A percentile compares a stretch with the other conserved stretches of the same genome.
Evolutionary conservation across 2,888 invertebrate species (phyloP).

Genomic region (Thelaira solivaga): DNA sequence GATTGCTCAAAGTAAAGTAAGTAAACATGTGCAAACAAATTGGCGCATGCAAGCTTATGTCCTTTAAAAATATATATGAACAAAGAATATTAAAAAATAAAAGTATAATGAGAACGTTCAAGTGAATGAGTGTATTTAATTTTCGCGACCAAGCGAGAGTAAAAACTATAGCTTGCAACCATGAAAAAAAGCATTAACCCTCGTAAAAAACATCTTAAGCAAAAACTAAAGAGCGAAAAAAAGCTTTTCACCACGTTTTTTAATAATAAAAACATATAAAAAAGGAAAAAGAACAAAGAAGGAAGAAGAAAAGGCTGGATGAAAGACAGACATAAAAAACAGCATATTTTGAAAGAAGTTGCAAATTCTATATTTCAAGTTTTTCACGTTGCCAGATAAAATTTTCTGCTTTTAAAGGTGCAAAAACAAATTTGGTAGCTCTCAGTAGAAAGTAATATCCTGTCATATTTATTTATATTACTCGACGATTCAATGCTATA

Average conservation of each 20-base stretch:
- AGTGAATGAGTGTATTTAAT: slow-evolving; percentile 20
- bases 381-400: slow-evolving; percentile 5
- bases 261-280: too few relatives aligned
- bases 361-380: slow-evolving; percentile 1
- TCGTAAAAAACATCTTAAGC: too few relatives aligned
- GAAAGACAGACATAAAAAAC: background rate
- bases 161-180: background rate
- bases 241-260: slow-evolving; percentile 54
- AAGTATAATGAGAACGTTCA: slow-evolving; percentile 19
- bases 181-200: background rate
- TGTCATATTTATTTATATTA: too few relatives aligned
- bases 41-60: slow-evolving; percentile 6
- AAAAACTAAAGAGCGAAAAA: background rate
- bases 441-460: too few relatives aligned
- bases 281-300: background rate
- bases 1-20: background rate
- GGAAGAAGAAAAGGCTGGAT: background rate
- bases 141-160: slow-evolving; percentile 19
- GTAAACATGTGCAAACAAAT: background rate
- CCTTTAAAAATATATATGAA: background rate
- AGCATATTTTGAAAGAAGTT: slow-evolving; percentile 20
- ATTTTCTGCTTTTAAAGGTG: background rate
- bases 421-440: too few relatives aligned
- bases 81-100: slow-evolving; percentile 6
- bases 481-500: too few relatives aligned